Conservation (phyloP, 2,888 invertebrate genomes). For the Terebella lapidaria region DNA sequence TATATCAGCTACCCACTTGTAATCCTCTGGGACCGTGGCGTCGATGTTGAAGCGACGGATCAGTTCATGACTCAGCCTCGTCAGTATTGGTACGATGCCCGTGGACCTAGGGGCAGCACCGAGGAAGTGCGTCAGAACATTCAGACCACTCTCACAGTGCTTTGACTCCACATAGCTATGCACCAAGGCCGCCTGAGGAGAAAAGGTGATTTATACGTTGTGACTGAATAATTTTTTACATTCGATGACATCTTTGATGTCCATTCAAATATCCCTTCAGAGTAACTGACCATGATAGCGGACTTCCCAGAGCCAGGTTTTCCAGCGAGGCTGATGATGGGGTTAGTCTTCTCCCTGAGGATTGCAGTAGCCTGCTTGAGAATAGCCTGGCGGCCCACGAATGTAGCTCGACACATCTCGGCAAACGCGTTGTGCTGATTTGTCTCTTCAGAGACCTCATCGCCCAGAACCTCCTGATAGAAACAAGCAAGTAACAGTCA, state of each 20-base stretch:
- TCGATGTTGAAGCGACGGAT: conserved; percentile 33
- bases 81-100: conserved; percentile 38
- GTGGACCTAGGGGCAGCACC: conserved; percentile 47
- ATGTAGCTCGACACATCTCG: conserved; percentile 28
- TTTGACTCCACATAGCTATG: conserved; percentile 29
- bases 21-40: conserved; percentile 37
- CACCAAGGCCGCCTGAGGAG: conserved; percentile 33
- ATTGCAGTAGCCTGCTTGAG: conserved; percentile 33
- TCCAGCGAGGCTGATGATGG: conserved; percentile 43
- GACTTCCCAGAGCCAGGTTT: conserved; percentile 52
- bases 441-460: conserved; percentile 34
- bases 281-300: conserved; percentile 41
- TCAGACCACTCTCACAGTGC: conserved; percentile 20
- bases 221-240: too few relatives aligned
- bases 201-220: too few relatives aligned
- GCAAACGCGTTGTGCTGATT: conserved; percentile 41
- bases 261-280: too few relatives aligned
- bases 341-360: conserved; percentile 26
- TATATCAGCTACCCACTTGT: too few relatives aligned
- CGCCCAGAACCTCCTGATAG: conserved; percentile 35
- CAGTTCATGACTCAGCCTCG: conserved; percentile 40
- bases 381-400: conserved; percentile 39
- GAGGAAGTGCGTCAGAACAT: conserved; percentile 42
- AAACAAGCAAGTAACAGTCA: background rate
- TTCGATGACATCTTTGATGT: too few relatives aligned